Evolutionary conservation across 2,113 vertebrate genomes (phyloP).

Genomic region (Dipodomys stephensi): DNA sequence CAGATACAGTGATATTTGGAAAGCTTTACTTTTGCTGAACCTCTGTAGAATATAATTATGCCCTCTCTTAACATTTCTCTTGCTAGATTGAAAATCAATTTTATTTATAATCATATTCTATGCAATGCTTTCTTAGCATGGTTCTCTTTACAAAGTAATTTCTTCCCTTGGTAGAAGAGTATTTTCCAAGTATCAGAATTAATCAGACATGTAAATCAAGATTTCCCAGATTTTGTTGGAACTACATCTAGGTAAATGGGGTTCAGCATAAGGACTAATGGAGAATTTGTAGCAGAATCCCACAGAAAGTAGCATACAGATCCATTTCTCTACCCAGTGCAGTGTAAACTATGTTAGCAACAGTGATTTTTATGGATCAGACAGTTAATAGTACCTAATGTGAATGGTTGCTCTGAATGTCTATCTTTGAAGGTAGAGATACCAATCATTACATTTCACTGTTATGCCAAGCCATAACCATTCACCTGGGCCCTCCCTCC

Average conservation of each 20-base stretch:
- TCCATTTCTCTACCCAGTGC: background rate
- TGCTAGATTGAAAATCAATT: background rate
- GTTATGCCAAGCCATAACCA: background rate
- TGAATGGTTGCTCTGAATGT: background rate
- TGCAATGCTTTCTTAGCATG: background rate
- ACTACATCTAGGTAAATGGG: background rate
- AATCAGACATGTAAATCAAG: background rate
- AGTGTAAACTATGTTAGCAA: background rate
- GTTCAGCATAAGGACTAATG: background rate
- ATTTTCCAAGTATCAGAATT: background rate
- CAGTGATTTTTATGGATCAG: background rate
- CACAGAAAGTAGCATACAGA: background rate
- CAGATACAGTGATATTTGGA: background rate
- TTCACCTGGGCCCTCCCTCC: background rate
- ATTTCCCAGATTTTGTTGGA: background rate
- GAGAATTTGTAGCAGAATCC: background rate
- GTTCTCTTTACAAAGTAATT: background rate
- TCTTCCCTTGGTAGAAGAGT: background rate
- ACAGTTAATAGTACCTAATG: background rate
- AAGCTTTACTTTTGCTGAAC: background rate
- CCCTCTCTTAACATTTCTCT: background rate
- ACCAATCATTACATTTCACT: background rate
- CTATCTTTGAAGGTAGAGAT: background rate
- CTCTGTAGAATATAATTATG: background rate
- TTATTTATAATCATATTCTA: background rate